Base-by-base conservation (phyloP, 2,113 vertebrate species). In the Cisticola juncidis region DNA sequence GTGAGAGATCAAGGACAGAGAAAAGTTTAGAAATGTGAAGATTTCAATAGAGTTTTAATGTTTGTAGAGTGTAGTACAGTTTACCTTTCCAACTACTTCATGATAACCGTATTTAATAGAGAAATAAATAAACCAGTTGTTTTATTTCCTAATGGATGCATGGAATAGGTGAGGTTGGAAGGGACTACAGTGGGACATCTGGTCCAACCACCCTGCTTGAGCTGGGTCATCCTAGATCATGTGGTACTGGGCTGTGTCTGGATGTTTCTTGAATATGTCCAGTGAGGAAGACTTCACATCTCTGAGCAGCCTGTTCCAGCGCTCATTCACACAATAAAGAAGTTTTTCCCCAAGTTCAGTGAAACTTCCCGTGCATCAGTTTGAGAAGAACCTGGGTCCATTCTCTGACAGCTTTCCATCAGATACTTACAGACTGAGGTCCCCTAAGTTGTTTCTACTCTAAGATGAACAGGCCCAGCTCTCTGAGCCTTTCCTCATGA, bases 201-300 rank as follows among this genome's bases (percentile, higher is more conserved):
- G 23, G 28, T 69, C 26, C 28, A 45, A 20, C 12, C 12, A 53
- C 26, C 26, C 33, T 69, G n/a, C 20, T 70, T n/a, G 47, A 47
- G 20, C 24, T 0, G 1, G 13, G 15, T 40, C 29, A n/a, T n/a
- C 20, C 24, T 16, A 62, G 40, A 47, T 23, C 12, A 5, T 9
- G 9, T 9, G 10, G 15, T 20, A 47, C 11, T 21, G 10, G 40
- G 9, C 17, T 87, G 29, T 38, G 16, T 13, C 56, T 0, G 0
- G 20, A n/a, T 33, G 9, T 53, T 79, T 87, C n/a, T 54, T 61
- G 16, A 78, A 21, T 24, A 21, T 47, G 19, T 61, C 28, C 20
- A n/a, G 13, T 29, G 20, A n/a, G 11, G 28, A 16, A 54, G 24
- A 61, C 12, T 60, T 22, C 54, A 61, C 33, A 13, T 69, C 14